phyloP scores from a whole-genome alignment of 2,888 invertebrate species.

The Andrena flavipes region DNA sequence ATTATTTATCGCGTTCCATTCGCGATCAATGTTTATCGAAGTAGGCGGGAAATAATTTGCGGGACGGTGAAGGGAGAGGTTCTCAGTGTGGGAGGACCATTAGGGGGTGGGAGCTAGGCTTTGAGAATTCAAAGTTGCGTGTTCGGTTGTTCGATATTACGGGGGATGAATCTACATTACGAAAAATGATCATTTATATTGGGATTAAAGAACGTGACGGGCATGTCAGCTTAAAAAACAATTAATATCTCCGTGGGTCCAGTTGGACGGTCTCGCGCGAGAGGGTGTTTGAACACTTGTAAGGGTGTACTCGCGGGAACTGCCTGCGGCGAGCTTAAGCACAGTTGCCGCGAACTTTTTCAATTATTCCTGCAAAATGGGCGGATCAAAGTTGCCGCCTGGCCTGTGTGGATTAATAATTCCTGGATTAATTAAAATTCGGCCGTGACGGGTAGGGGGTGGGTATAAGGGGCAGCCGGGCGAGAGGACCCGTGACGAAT shows the following conservation, averaged over 20 bases:
- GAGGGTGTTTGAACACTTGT: not conserved
- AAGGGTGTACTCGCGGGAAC: not conserved
- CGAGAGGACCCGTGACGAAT: constrained; percentile 48
- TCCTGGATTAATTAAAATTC: constrained; percentile 65
- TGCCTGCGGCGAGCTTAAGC: constrained; percentile 5
- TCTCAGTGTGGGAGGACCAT: no score
- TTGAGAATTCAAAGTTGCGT: no score
- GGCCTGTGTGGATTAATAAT: constrained; percentile 54
- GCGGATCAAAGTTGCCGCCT: constrained; percentile 51
- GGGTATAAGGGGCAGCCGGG: constrained; percentile 43
- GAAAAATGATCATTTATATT: no score
- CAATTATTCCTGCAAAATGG: constrained; percentile 63
- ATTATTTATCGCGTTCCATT: not conserved
- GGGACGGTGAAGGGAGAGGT: not conserved
- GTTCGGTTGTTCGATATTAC: no score
- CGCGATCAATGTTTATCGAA: not conserved
- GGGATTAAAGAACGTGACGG: no score
- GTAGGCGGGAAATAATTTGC: not conserved
- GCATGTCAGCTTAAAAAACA: no score
- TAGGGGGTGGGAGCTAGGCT: no score
- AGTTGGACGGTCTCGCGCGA: no score
- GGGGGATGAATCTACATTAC: no score
- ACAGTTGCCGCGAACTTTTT: constrained; percentile 50
- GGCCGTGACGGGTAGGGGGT: constrained; percentile 31
- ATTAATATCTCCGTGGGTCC: no score